Percentiles rank a stretch among this genome's conserved stretches.
phyloP scores from a whole-genome alignment of 2,113 vertebrate genomes.

The Orientallactaga bullata region DNA sequence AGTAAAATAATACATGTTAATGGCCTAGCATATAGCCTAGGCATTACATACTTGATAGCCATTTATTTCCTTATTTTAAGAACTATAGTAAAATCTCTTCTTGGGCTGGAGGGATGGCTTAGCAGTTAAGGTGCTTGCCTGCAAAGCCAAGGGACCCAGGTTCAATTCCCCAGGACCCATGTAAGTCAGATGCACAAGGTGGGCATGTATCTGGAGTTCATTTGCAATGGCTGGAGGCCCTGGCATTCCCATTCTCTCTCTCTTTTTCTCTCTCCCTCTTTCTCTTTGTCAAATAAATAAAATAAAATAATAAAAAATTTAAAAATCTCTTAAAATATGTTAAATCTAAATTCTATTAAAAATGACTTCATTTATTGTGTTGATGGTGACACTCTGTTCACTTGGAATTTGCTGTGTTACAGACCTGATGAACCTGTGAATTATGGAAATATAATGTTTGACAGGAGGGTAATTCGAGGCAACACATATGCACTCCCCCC shows the following conservation, averaged over 20 bases:
- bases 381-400: not conserved
- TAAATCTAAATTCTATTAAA: not conserved
- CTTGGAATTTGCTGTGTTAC: constrained; percentile 55
- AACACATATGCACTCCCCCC: constrained; percentile 89
- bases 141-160: too few species aligned
- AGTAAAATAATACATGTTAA: not conserved
- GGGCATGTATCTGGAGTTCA: too few species aligned
- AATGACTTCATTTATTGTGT: not conserved
- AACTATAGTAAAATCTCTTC: not conserved
- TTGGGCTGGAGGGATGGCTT: too few species aligned
- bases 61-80: not conserved
- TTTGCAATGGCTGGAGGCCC: too few species aligned
- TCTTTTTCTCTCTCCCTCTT: too few species aligned
- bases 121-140: too few species aligned
- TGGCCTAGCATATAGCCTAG: not conserved
- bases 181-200: too few species aligned
- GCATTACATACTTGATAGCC: not conserved
- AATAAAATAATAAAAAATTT: too few species aligned
- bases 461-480: constrained; percentile 94
- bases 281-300: too few species aligned
- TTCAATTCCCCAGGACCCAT: too few species aligned
- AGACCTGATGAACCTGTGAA: constrained; percentile 84
- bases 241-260: too few species aligned
- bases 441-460: constrained; percentile 94
- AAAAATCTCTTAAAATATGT: not conserved